Base-by-base conservation (phyloP, 2,113 vertebrate species). In the Herpailurus yagouaroundi region DNA sequence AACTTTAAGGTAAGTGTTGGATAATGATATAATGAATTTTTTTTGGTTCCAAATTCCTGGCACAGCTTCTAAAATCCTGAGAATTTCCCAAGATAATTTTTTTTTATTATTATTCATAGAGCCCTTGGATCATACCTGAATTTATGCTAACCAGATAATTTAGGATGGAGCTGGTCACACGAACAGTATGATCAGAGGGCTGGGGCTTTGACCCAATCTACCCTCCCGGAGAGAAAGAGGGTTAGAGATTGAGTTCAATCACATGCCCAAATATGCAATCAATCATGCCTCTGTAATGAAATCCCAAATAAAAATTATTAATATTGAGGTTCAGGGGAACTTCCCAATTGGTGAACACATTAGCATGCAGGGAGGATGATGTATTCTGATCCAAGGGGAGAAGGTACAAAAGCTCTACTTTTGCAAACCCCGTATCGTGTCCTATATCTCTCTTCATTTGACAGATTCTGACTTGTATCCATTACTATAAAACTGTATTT, bases 301-400 rank as follows among this genome's bases (percentile, higher is more conserved):
- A 69, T 7, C 19, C 7, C 2, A 71, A 41, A 57, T 66, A 66
- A 85, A 68, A 89, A 31, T 10, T 21, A 29, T n/a, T 52, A 69
- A 80, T 29, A 31, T 7, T 52, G 14, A 60, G 36, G 38, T 80
- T 80, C 82, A 31, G 8, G 12, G 4, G 7, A 10, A 50, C 6
- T 64, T 96, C 52, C 33, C 90, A 8, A 4, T 48, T 55, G 45
- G 31, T 57, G 81, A 45, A 81, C 33, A 27, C 5, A 19, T 29
- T 4, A 21, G 23, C 66, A 25, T 87, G 3, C 45, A 71, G 27
- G 18, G 33, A 79, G 31, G 3, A 16, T 27, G 6, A 83, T 77
- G 2, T 2, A 18, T 4, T 36, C 13, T 2, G 4, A 73, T 23
- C n/a, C 23, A 4, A 1, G 1, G 7, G 29, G 71, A 71, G 7